Evolutionary conservation across 2,113 vertebrate genomes (phyloP).

Genomic region (Dunckerocampus dactyliophorus): DNA sequence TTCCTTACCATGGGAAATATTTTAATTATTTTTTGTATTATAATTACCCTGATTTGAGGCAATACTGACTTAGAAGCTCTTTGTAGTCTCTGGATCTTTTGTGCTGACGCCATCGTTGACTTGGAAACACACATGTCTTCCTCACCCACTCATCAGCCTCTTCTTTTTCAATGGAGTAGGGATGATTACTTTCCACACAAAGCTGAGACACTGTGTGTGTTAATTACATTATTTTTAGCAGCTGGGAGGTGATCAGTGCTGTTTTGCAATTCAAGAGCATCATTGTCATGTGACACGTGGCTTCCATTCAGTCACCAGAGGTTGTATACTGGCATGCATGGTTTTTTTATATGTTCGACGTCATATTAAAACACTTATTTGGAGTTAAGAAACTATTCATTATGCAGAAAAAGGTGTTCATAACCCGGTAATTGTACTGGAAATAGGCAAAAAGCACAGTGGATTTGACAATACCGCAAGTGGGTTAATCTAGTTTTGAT

Average conservation of each 20-base stretch:
- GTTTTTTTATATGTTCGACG: constrained; percentile 8
- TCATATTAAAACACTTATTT: not conserved
- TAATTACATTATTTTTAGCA: constrained; percentile 44
- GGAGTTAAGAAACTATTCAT: too few species aligned
- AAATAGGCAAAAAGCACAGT: too few species aligned
- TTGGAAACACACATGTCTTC: not conserved
- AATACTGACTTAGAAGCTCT: not conserved
- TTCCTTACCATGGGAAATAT: too few species aligned
- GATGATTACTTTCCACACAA: not conserved
- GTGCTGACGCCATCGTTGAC: too few species aligned
- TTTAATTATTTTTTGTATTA: too few species aligned
- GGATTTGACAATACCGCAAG: too few species aligned
- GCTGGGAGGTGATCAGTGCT: constrained; percentile 36
- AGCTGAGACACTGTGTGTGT: constrained; percentile 20
- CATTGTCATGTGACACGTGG: constrained; percentile 26
- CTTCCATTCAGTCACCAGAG: constrained; percentile 20
- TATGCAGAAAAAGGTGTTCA: too few species aligned
- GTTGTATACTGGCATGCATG: constrained; percentile 4
- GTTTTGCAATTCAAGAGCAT: constrained; percentile 43
- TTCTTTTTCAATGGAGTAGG: not conserved
- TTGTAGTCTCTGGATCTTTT: not conserved
- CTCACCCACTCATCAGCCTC: not conserved
- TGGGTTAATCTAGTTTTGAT: too few species aligned
- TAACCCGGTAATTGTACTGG: too few species aligned
- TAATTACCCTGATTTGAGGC: too few species aligned